phyloP scores from a whole-genome alignment of 2,797 vertebrate genomes.

The Nannoperca australis region DNA sequence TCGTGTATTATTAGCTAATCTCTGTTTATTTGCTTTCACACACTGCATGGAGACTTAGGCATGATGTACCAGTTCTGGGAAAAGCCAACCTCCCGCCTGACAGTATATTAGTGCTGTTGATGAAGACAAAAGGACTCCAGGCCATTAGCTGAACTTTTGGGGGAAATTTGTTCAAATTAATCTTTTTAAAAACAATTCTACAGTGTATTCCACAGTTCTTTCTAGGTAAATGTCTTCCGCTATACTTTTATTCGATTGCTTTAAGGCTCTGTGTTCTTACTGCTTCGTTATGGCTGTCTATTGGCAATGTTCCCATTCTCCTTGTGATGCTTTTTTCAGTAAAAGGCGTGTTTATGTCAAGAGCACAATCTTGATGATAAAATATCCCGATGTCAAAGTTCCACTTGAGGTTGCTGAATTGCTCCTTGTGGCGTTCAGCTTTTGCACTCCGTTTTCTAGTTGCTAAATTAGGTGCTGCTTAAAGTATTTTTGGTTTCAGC shows the following conservation, averaged over 20 bases:
- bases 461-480: slow-evolving; percentile 51
- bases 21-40: slow-evolving; percentile 45
- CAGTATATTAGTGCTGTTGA: slow-evolving; percentile 8
- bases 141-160: neutral
- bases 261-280: neutral
- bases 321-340: slow-evolving; percentile 11
- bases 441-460: slow-evolving; percentile 34
- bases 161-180: slow-evolving; percentile 16
- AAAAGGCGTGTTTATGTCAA: slow-evolving; percentile 19
- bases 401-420: slow-evolving; percentile 32
- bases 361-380: slow-evolving; percentile 31
- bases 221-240: neutral
- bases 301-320: slow-evolving; percentile 11
- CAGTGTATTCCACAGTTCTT: neutral
- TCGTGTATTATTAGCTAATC: slow-evolving; percentile 36
- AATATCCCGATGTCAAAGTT: slow-evolving; percentile 49
- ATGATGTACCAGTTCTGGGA: neutral
- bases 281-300: neutral
- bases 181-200: neutral
- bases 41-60: slow-evolving; percentile 22
- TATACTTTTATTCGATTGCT: neutral
- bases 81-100: slow-evolving; percentile 25
- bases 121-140: neutral
- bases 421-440: slow-evolving; percentile 26
- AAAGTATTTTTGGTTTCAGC: slow-evolving; percentile 37